Evolutionary conservation across 2,113 vertebrate species (phyloP).

Genomic region (Alaudala cheleensis): DNA sequence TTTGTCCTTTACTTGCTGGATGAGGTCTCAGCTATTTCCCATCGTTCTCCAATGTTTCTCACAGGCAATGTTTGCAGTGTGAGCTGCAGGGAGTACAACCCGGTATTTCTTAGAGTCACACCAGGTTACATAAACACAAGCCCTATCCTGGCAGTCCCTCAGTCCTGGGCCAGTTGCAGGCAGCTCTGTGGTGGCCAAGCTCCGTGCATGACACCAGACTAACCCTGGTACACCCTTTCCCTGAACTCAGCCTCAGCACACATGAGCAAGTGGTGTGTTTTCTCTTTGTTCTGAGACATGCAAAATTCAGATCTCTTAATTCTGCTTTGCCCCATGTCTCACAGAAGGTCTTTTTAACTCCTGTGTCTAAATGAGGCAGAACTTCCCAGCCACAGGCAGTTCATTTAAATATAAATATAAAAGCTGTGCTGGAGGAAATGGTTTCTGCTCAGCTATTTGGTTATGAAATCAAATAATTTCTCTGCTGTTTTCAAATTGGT

Average conservation of each 20-base stretch:
- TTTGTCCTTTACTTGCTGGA: not conserved
- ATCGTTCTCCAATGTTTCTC: not conserved
- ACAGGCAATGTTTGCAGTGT: not conserved
- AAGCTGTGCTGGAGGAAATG: slow-evolving; percentile 40
- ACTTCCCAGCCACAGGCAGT: slow-evolving; percentile 36
- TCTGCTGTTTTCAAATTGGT: slow-evolving; percentile 38
- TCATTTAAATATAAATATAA: slow-evolving; percentile 64
- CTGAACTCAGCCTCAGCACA: not conserved
- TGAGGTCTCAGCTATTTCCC: not conserved
- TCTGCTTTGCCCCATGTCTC: not conserved
- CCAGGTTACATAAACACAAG: not conserved
- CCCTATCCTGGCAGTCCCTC: not conserved
- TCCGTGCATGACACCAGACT: accelerated
- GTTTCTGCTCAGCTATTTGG: slow-evolving; percentile 51
- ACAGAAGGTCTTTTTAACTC: slow-evolving; percentile 32
- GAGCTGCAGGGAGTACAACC: not conserved
- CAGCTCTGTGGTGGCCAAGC: not conserved
- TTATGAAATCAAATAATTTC: slow-evolving; percentile 57
- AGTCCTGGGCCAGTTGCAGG: not conserved
- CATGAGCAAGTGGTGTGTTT: not conserved
- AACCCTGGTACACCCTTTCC: not conserved
- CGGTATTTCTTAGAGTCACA: not conserved
- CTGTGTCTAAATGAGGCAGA: slow-evolving; percentile 56
- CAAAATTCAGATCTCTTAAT: slow-evolving; percentile 35
- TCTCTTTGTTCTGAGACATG: not conserved